Conservation (phyloP, 1,140 invertebrate species). For the Pachypeltis micranthus region DNA sequence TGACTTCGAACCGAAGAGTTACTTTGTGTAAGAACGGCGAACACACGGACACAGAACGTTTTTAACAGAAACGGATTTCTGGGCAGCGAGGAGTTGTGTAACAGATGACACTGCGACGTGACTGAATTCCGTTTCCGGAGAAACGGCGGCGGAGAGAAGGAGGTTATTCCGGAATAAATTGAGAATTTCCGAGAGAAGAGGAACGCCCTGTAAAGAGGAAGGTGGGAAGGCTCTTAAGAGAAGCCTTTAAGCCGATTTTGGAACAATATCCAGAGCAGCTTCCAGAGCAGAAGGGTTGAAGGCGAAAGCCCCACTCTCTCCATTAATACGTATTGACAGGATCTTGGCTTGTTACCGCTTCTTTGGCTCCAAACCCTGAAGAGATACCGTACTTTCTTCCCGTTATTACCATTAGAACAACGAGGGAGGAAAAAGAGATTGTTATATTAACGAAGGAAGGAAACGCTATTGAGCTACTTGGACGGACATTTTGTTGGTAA, state of each 20-base stretch:
- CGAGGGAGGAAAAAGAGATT: too few relatives aligned
- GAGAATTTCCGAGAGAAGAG: constrained; percentile 5
- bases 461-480: too few relatives aligned
- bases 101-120: constrained; percentile 2
- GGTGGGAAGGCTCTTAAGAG: constrained; percentile 2
- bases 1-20: too few relatives aligned
- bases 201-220: neutral
- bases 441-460: too few relatives aligned
- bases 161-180: constrained; percentile 15
- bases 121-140: neutral
- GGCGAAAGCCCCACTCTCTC: neutral
- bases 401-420: too few relatives aligned
- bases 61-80: too few relatives aligned
- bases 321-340: neutral
- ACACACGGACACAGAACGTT: too few relatives aligned
- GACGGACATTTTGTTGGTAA: too few relatives aligned
- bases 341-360: neutral
- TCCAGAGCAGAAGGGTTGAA: neutral
- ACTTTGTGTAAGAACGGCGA: too few relatives aligned
- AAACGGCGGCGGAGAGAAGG: neutral
- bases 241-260: constrained; percentile 11
- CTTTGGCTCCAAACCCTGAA: too few relatives aligned
- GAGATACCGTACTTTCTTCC: too few relatives aligned
- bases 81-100: too few relatives aligned
- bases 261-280: constrained; percentile 6